A percentile compares a stretch with the other conserved stretches of the same genome.
Evolutionary conservation across 2,797 vertebrate genomes (phyloP).

Genomic region (Cichlasoma orientale): DNA sequence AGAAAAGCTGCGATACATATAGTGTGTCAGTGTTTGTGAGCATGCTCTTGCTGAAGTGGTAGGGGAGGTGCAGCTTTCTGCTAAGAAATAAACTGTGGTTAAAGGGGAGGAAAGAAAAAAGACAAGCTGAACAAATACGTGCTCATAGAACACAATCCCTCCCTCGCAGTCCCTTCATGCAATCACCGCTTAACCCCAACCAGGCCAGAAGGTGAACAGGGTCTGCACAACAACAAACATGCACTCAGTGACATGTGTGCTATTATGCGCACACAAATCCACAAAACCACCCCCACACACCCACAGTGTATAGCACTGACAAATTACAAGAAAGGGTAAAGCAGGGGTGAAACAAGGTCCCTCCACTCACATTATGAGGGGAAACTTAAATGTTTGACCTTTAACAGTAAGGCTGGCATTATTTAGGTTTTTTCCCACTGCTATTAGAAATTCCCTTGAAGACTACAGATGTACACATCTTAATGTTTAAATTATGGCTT

Average conservation of each 20-base stretch:
- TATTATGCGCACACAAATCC: neutral
- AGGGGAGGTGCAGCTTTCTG: neutral
- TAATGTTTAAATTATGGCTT: neutral
- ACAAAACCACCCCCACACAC: constrained; percentile 7
- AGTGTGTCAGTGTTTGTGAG: constrained; percentile 5
- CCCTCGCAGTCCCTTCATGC: constrained; percentile 35
- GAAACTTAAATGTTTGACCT: constrained; percentile 26
- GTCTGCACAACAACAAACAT: constrained; percentile 37
- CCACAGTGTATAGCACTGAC: neutral
- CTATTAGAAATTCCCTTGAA: constrained; percentile 8
- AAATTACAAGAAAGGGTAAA: constrained; percentile 27
- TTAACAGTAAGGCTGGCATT: constrained; percentile 11
- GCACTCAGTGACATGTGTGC: constrained; percentile 15
- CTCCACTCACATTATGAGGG: constrained; percentile 1
- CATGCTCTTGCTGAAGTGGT: neutral
- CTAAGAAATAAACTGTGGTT: constrained; percentile 33
- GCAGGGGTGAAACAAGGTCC: neutral
- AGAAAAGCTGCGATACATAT: constrained; percentile 2
- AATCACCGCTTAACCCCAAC: constrained; percentile 50
- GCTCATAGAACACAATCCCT: constrained; percentile 8
- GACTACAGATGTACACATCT: constrained; percentile 17
- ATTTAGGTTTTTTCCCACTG: neutral
- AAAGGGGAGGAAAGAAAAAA: constrained; percentile 1
- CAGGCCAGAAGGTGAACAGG: constrained; percentile 29
- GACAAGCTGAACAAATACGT: constrained; percentile 20